Evolutionary conservation across 2,797 vertebrate species (phyloP).

Genomic region (Chaunax sp.): DNA sequence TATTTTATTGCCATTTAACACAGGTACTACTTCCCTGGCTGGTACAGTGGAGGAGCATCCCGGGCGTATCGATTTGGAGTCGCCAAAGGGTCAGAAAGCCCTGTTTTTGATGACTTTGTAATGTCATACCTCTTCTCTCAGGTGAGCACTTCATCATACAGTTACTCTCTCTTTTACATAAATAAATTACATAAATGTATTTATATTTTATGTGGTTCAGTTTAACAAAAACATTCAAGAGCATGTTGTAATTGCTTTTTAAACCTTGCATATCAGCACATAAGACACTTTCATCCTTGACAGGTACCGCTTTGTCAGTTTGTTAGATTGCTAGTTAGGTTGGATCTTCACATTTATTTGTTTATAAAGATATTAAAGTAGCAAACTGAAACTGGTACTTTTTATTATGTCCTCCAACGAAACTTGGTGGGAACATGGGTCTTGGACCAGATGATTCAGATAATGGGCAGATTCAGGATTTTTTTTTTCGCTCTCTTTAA

Average conservation of each 20-base stretch:
- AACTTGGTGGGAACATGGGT: no score
- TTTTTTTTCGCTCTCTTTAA: no score
- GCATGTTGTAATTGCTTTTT: conserved; percentile 5
- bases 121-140: conserved; percentile 95
- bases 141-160: conserved; percentile 73
- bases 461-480: no score
- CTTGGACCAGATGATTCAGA: no score
- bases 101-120: conserved; percentile 91
- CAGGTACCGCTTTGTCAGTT: conserved; percentile 1
- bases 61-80: conserved; percentile 89
- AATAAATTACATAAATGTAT: no score
- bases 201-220: neutral
- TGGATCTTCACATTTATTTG: neutral
- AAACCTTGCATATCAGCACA: conserved; percentile 1
- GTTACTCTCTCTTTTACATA: neutral
- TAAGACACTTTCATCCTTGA: conserved; percentile 12
- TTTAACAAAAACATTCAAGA: neutral
- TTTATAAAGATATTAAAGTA: neutral
- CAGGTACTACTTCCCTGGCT: conserved; percentile 95
- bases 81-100: conserved; percentile 88
- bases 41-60: conserved; percentile 90
- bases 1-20: neutral
- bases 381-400: no score
- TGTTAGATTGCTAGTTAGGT: neutral
- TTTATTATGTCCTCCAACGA: no score